A percentile compares a stretch with the other conserved stretches of the same genome.
Evolutionary conservation across 1,140 invertebrate genomes (phyloP).

Genomic region (Brachionus rubens): DNA sequence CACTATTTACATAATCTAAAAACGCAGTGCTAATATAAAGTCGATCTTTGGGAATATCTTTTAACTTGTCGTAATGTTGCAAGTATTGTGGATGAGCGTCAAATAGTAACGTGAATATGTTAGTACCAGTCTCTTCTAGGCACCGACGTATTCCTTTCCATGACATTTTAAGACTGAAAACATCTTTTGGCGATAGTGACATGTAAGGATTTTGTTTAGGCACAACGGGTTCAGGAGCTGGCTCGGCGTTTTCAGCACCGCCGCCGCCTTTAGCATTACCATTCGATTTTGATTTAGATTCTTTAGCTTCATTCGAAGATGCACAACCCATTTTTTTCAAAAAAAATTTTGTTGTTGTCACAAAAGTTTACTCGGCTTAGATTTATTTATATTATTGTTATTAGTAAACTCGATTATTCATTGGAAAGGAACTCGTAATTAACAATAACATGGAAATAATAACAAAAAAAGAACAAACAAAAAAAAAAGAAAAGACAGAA

Average conservation of each 20-base stretch:
- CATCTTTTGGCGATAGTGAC: slow-evolving; percentile 32
- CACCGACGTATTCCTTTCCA: slow-evolving; percentile 35
- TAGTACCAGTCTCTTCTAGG: slow-evolving; percentile 29
- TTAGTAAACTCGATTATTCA: slow-evolving; percentile 33
- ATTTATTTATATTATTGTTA: not conserved
- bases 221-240: not conserved
- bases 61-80: slow-evolving; percentile 28
- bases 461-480: too few species aligned
- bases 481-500: too few species aligned
- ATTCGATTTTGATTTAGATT: not conserved
- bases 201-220: slow-evolving; percentile 44
- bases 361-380: not conserved
- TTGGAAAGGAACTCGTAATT: not conserved
- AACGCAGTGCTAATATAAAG: slow-evolving; percentile 5
- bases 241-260: slow-evolving; percentile 2
- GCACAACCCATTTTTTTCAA: slow-evolving; percentile 14
- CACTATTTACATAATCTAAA: not conserved
- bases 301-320: slow-evolving; percentile 24
- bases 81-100: not conserved
- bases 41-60: slow-evolving; percentile 11
- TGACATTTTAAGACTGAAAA: slow-evolving; percentile 42
- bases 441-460: slow-evolving; percentile 3
- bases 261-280: not conserved
- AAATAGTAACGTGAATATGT: not conserved
- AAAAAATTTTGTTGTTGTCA: too few species aligned